phyloP scores from a whole-genome alignment of 1,140 invertebrate genomes.

The Vollenhovia emeryi region DNA sequence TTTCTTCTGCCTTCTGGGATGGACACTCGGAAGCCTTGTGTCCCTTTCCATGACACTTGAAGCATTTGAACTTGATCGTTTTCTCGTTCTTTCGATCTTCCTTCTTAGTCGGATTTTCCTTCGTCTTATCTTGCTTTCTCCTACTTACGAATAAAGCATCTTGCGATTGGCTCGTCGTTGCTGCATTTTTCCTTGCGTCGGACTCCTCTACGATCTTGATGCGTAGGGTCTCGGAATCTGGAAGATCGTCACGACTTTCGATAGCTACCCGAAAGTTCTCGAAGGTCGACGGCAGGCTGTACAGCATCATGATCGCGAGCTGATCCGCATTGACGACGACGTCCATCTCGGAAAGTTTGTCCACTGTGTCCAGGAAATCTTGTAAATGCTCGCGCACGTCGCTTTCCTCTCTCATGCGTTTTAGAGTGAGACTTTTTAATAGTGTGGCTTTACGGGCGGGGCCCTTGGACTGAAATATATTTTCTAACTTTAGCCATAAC shows the following conservation, averaged over 20 bases:
- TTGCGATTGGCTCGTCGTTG: not conserved
- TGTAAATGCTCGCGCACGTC: slow-evolving; percentile 4
- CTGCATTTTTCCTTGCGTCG: not conserved
- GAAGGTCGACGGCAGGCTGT: not conserved
- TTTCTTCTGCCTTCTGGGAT: not conserved
- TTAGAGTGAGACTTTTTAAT: not conserved
- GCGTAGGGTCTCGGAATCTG: not conserved
- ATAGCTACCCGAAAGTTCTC: slow-evolving; percentile 1
- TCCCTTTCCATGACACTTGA: slow-evolving; percentile 36
- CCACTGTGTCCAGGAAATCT: not conserved
- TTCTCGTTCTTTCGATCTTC: not conserved
- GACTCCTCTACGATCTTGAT: not conserved
- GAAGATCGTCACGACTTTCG: not conserved
- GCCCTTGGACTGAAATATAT: not conserved
- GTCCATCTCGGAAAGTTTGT: slow-evolving; percentile 21
- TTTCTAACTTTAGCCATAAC: not conserved
- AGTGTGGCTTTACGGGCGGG: not conserved
- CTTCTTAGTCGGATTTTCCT: not conserved
- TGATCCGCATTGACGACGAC: not conserved
- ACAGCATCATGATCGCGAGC: not conserved
- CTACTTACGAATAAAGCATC: slow-evolving; percentile 18
- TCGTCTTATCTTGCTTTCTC: not conserved
- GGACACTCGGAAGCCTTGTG: slow-evolving; percentile 35
- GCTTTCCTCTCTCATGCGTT: not conserved
- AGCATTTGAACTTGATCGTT: slow-evolving; percentile 12